Evolutionary conservation across 35 echinoderm and acorn worm species (phyloP).

Genomic region (Lytechinus variegatus): DNA sequence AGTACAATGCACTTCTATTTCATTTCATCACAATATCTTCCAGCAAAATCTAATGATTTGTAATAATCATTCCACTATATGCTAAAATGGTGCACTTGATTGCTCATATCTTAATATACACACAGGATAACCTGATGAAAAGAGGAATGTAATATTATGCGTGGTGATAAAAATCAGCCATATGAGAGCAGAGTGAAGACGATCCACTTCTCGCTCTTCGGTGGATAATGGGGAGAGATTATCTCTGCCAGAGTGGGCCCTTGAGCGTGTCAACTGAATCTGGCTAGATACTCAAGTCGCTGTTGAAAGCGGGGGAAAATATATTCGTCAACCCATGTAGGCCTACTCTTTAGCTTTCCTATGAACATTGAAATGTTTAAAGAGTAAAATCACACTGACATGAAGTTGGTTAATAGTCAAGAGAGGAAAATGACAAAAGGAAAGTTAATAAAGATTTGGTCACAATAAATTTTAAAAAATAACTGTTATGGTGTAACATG

Average conservation of each 20-base stretch:
- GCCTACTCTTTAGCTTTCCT: background rate
- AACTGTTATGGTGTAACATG: too few species aligned
- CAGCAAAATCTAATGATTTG: background rate
- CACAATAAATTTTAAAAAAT: too few species aligned
- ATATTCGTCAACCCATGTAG: constrained; percentile 14
- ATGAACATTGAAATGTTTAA: background rate
- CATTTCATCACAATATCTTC: constrained; percentile 7
- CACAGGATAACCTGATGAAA: background rate
- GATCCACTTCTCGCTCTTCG: constrained; percentile 42
- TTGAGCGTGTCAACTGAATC: constrained; percentile 49
- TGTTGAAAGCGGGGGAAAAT: constrained; percentile 32
- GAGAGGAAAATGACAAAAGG: too few species aligned
- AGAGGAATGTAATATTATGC: constrained; percentile 32
- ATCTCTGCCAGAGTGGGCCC: constrained; percentile 48
- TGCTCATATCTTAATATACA: background rate
- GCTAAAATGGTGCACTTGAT: background rate
- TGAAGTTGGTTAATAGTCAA: too few species aligned
- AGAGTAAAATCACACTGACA: too few species aligned
- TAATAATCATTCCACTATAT: constrained; percentile 22
- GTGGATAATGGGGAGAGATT: constrained; percentile 46
- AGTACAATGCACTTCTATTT: background rate
- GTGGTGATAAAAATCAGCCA: background rate
- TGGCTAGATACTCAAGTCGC: constrained; percentile 48
- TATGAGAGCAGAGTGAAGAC: constrained; percentile 41
- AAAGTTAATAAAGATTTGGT: too few species aligned